Percentiles rank a stretch among this genome's conserved stretches.
Conservation (phyloP, 2,113 vertebrate genomes). For the Mionectes macconnelli region DNA sequence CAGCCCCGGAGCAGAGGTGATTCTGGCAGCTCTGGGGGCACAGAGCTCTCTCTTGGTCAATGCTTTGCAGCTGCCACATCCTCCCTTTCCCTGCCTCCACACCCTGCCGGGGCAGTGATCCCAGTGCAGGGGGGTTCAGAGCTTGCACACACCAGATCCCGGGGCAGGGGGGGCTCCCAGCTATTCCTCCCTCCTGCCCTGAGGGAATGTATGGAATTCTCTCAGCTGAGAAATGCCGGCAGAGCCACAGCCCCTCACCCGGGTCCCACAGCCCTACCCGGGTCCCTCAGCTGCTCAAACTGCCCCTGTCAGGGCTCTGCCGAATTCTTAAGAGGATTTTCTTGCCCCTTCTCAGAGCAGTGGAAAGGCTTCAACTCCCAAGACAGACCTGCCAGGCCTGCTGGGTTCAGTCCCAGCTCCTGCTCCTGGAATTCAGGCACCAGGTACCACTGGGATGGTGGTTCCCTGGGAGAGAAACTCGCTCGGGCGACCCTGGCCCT, state of each 20-base stretch:
- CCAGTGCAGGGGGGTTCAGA: not conserved
- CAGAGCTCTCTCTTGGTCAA: not conserved
- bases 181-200: fast-evolving
- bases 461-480: not conserved
- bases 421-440: not conserved
- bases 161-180: not conserved
- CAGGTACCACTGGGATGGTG: not conserved
- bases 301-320: not conserved
- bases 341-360: not conserved
- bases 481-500: not conserved
- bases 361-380: not conserved
- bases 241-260: not conserved
- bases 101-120: not conserved
- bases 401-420: not conserved
- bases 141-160: not conserved
- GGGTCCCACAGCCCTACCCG: fast-evolving
- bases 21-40: not conserved
- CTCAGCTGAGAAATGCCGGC: not conserved
- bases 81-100: not conserved
- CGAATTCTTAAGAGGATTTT: not conserved
- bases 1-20: fast-evolving
- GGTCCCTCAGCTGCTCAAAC: not conserved
- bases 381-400: not conserved
- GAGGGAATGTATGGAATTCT: not conserved
- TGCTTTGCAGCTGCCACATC: fast-evolving